A percentile compares a stretch with the other conserved stretches of the same genome.
phyloP scores from a whole-genome alignment of 2,113 vertebrate genomes.

The Scomber japonicus region DNA sequence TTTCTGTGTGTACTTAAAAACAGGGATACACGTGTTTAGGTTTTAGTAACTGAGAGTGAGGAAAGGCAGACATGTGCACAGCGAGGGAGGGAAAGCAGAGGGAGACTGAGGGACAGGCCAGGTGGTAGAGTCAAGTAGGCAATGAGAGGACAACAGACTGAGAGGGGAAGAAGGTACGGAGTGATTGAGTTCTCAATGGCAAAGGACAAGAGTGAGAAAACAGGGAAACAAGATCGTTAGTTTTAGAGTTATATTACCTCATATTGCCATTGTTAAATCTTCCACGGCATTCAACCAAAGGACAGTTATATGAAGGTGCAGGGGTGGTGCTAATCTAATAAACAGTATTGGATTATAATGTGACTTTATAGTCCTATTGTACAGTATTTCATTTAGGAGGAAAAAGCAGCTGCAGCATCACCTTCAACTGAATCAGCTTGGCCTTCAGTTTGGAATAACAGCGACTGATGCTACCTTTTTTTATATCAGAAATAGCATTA shows the following conservation, averaged over 20 bases:
- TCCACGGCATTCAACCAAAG: neutral
- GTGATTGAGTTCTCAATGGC: neutral
- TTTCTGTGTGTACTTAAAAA: neutral
- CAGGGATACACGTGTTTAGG: neutral
- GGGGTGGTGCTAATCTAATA: neutral
- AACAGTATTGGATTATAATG: neutral
- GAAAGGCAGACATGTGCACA: neutral
- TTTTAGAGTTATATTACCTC: neutral
- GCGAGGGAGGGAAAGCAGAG: neutral
- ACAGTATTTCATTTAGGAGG: neutral
- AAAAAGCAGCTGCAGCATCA: neutral
- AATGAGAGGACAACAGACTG: conserved; percentile 8
- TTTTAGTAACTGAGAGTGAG: neutral
- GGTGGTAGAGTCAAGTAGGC: neutral
- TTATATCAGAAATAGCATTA: no score
- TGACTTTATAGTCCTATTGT: no score
- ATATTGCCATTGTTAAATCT: neutral
- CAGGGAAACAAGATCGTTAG: no score
- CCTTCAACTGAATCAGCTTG: neutral
- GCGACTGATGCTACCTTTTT: no score
- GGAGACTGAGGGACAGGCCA: conserved; percentile 6
- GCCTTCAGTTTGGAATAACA: neutral
- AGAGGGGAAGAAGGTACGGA: neutral
- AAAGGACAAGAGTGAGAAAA: neutral
- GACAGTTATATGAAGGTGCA: neutral